Base-by-base conservation (phyloP, 2,113 vertebrate species). In the Callipepla californica region DNA sequence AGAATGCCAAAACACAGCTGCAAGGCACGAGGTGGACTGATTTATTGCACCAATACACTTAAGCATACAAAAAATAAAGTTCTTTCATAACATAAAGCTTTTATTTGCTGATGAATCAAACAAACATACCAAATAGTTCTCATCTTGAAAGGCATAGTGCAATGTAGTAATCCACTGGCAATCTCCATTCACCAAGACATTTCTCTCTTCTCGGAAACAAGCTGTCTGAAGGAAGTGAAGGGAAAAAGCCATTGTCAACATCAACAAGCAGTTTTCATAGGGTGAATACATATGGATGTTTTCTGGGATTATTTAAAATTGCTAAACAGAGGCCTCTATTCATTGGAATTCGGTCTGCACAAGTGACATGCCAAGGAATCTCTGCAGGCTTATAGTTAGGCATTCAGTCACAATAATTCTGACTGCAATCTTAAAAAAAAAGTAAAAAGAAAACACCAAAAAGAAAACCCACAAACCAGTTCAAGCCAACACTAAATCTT, bases 111-210 rank as follows among this genome's bases (percentile, higher is more conserved):
- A 77, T 36, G 51, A 78, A 69, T 42, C 73, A 83, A 66, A 93
- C 97, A 70, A 66, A 93, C 97, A 70, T 96, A 99, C 99, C 99
- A 99, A 98, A 96, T 98, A 98, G 97, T 99, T 99, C 90, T 99
- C 99, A 21, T 99, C 99, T 95, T 99, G 99, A 95, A 99, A 99
- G 89, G 99, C 99, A 10, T 99, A 99, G 97, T 99, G 99, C 85
- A 99, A 98, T 0, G 98, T 98, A 2, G 99, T 99, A 97, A 99
- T 99, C 99, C 99, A 99, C 97, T 99, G 99, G 83, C 98, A 98
- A 96, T 99, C 99, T 34, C 99, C 99, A 13, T 98, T 99, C 96
- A 99, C 99, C 96, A 99, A 96, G 77, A 99, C 99, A 1, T 99
- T 98, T 1, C 99, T 97, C 91, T 99, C 99, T 34, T 99, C 99